phyloP scores from a whole-genome alignment of 2,113 vertebrate genomes.

The Panurus biarmicus region DNA sequence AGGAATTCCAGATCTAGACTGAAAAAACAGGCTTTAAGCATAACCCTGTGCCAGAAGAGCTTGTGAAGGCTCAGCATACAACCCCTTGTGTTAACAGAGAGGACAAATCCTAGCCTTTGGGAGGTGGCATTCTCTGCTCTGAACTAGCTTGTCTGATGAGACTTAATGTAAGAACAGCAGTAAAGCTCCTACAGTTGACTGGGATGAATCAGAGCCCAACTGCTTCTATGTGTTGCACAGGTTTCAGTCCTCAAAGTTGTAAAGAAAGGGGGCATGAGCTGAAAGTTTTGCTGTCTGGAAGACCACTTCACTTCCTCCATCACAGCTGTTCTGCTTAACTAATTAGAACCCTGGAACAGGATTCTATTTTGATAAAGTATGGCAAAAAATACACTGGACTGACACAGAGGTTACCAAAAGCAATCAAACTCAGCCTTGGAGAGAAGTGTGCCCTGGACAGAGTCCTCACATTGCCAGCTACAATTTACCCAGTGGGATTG shows the following conservation, averaged over 20 bases:
- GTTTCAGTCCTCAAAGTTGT: background rate
- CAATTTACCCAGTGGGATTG: background rate
- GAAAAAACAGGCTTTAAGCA: background rate
- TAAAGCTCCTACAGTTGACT: background rate
- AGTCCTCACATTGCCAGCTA: background rate
- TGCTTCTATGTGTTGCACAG: background rate
- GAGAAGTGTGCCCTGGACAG: background rate
- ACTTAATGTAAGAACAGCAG: background rate
- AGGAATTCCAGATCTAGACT: background rate
- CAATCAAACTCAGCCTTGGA: background rate
- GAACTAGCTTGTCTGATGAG: background rate
- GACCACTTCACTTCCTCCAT: background rate
- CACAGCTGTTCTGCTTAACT: background rate
- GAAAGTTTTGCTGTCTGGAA: background rate
- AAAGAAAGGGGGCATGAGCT: background rate
- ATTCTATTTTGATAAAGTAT: background rate
- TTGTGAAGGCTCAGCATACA: background rate
- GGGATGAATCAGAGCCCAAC: background rate
- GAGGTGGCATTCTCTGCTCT: background rate
- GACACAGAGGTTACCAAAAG: background rate
- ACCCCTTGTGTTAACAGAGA: background rate
- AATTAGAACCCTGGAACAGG: background rate
- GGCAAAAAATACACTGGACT: background rate
- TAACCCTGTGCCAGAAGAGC: background rate
- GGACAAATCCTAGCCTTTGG: background rate